Percentiles rank a stretch among this genome's conserved stretches.
phyloP scores from a whole-genome alignment of 2,797 vertebrate genomes.

The Cynopterus sphinx region DNA sequence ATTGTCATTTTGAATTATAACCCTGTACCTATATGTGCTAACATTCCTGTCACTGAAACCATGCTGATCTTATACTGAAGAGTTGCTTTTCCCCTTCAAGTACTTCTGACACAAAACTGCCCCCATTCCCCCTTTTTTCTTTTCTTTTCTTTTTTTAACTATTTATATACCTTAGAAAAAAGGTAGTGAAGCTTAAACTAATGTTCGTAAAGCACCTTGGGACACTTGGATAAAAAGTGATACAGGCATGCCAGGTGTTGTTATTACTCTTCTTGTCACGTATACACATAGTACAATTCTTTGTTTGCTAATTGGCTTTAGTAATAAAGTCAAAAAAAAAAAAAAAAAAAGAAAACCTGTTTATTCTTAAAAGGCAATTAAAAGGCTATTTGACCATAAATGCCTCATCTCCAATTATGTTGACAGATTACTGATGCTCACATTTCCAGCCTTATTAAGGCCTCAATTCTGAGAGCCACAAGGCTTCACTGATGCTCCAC shows the following conservation, averaged over 20 bases:
- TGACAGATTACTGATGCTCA: not conserved
- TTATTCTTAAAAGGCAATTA: constrained; percentile 43
- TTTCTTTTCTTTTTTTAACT: not conserved
- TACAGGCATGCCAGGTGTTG: not conserved
- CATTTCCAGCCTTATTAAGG: accelerated
- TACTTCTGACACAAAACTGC: constrained; percentile 3
- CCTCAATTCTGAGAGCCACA: not conserved
- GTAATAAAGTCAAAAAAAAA: not conserved
- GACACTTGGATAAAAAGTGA: constrained; percentile 28
- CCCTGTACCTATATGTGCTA: not conserved
- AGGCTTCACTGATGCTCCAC: not conserved
- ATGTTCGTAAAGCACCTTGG: not conserved
- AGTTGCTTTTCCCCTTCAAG: not conserved
- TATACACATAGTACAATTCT: constrained; percentile 21
- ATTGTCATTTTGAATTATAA: not conserved
- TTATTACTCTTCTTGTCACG: not conserved
- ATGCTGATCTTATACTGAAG: not conserved
- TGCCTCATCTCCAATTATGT: not conserved
- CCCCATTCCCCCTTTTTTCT: no score
- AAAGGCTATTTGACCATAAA: not conserved
- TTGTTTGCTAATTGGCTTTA: constrained; percentile 36
- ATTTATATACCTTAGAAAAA: not conserved
- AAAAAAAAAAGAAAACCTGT: not conserved
- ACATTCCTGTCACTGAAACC: not conserved
- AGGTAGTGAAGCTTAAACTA: not conserved